Percentiles rank a stretch among this genome's conserved stretches.
These are phyloP conservation scores for Callimorpha dominula DNA, from an alignment of 2,888 invertebrate species.

Conservation along the genomic window DNA sequence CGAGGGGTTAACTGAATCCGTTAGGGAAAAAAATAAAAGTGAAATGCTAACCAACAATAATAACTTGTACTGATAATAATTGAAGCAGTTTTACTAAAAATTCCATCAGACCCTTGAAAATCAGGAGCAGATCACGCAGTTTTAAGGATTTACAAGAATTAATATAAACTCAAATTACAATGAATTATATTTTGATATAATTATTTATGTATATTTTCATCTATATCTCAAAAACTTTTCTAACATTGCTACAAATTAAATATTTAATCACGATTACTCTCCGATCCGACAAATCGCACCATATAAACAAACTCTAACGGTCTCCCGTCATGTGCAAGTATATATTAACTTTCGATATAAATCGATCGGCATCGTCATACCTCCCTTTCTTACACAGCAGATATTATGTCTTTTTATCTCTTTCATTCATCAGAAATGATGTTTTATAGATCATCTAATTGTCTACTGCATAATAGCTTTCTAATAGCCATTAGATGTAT, in stretches of 20 bases:
- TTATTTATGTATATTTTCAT: not conserved
- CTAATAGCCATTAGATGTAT: constrained; percentile 46
- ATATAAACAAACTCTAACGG: constrained; percentile 62
- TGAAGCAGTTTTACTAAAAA: too few relatives aligned
- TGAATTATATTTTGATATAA: not conserved
- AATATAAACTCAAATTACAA: too few relatives aligned
- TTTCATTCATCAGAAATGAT: constrained; percentile 41
- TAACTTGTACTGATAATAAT: too few relatives aligned
- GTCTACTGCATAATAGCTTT: constrained; percentile 58
- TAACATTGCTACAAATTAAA: not conserved
- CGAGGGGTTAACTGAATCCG: too few relatives aligned
- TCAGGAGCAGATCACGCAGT: too few relatives aligned
- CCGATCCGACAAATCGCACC: constrained; percentile 48
- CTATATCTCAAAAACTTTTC: not conserved
- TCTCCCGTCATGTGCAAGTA: constrained; percentile 59
- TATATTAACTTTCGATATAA: constrained; percentile 76
- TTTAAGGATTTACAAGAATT: too few relatives aligned
- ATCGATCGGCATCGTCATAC: constrained; percentile 58
- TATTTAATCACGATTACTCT: not conserved
- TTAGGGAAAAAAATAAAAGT: too few relatives aligned
- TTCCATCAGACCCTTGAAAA: too few relatives aligned
- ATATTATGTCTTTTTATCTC: constrained; percentile 28
- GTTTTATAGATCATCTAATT: constrained; percentile 60
- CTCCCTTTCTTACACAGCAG: constrained; percentile 56
- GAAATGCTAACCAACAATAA: too few relatives aligned